These are phyloP conservation scores for Ashinkailepas kermadecensis DNA, from an alignment of 2,888 invertebrate genomes.

Conservation along the genomic window DNA sequence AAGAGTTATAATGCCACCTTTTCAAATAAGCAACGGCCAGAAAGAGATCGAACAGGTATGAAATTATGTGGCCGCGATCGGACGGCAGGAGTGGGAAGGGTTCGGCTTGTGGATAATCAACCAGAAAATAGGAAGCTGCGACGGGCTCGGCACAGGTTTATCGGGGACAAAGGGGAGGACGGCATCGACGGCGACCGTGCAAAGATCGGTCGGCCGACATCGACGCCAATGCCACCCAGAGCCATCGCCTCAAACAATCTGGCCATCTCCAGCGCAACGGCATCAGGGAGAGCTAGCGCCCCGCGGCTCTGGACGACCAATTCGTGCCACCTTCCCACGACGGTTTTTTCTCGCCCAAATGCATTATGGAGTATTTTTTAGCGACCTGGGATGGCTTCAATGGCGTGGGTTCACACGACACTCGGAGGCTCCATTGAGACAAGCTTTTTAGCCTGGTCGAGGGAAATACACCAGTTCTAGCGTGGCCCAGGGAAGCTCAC, in stretches of 20 bases:
- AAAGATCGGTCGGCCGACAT: too few species aligned
- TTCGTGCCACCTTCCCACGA: background rate
- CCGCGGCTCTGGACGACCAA: too few species aligned
- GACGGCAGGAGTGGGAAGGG: background rate
- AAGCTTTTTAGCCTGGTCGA: background rate
- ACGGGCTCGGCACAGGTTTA: background rate
- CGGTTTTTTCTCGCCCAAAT: background rate
- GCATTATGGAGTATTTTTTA: slow-evolving; percentile 20
- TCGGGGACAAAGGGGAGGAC: slow-evolving; percentile 1
- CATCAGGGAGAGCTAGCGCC: too few species aligned
- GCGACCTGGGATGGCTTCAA: background rate
- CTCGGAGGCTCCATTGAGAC: background rate
- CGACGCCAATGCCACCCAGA: too few species aligned
- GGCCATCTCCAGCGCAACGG: background rate
- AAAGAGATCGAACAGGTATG: slow-evolving; percentile 23
- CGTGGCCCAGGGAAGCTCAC: background rate
- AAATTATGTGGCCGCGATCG: slow-evolving; percentile 18
- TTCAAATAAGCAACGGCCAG: slow-evolving; percentile 2
- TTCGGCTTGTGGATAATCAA: slow-evolving; percentile 21
- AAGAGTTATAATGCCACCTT: slow-evolving; percentile 20
- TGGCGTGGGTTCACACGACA: background rate
- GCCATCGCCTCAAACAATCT: too few species aligned
- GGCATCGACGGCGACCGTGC: too few species aligned
- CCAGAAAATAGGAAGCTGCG: slow-evolving; percentile 16
- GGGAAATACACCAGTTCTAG: background rate